A percentile compares a stretch with the other conserved stretches of the same genome.
These are phyloP conservation scores for Crocidura indochinensis DNA, from an alignment of 2,797 vertebrate genomes.

Conservation along the genomic window DNA sequence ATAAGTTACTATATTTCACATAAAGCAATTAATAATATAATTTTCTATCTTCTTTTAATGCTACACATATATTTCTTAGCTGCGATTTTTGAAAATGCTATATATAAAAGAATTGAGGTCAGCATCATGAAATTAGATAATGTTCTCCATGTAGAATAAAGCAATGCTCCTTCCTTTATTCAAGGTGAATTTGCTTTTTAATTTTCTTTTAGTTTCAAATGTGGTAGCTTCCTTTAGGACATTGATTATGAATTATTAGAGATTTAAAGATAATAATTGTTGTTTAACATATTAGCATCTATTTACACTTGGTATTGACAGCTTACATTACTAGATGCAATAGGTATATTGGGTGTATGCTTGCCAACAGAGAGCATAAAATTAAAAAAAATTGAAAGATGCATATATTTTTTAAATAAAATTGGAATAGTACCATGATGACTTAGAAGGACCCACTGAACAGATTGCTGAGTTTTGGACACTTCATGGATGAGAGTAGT, in stretches of 20 bases:
- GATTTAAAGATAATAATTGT: background rate
- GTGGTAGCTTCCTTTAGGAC: conserved; percentile 20
- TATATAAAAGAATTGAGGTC: background rate
- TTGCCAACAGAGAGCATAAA: background rate
- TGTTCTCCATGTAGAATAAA: background rate
- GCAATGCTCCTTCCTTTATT: background rate
- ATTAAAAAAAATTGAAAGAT: background rate
- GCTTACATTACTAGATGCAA: background rate
- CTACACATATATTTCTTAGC: background rate
- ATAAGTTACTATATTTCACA: background rate
- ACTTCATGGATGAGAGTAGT: background rate
- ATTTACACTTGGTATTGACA: background rate
- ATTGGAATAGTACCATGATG: background rate
- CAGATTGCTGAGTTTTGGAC: background rate
- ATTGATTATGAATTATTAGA: conserved; percentile 1
- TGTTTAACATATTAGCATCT: background rate
- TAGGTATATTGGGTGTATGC: background rate
- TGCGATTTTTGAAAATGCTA: background rate
- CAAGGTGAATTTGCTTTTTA: background rate
- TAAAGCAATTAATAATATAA: background rate
- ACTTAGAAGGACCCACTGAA: background rate
- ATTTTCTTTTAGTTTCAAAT: background rate
- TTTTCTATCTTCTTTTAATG: background rate
- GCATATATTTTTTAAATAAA: background rate
- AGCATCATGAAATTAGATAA: background rate